These are phyloP conservation scores for Xestia xanthographa DNA, from an alignment of 2,888 invertebrate species.

Conservation along the genomic window DNA sequence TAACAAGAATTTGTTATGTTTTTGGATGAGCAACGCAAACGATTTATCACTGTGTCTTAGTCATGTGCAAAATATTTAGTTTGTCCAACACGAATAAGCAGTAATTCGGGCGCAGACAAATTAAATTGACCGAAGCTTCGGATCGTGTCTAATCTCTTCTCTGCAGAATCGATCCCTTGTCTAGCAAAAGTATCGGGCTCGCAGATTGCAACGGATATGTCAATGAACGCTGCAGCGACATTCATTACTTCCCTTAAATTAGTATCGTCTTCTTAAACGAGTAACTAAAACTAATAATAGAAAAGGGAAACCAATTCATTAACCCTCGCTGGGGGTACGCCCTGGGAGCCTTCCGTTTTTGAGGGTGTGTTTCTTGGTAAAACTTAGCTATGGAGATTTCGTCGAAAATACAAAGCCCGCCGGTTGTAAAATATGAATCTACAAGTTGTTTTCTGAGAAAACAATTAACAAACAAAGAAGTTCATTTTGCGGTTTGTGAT, in stretches of 20 bases:
- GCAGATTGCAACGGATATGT: conserved; percentile 58
- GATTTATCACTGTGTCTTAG: conserved; percentile 39
- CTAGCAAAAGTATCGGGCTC: conserved; percentile 44
- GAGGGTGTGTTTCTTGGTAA: conserved; percentile 32
- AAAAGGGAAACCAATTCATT: conserved; percentile 73
- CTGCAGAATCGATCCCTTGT: conserved; percentile 28
- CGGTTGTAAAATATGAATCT: conserved; percentile 20
- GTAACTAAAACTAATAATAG: conserved; percentile 72
- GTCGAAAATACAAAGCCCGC: conserved; percentile 38
- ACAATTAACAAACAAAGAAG: neutral
- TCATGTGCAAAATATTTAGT: conserved; percentile 46
- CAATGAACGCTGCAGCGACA: conserved; percentile 55
- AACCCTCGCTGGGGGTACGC: conserved; percentile 63
- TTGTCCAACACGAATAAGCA: conserved; percentile 25
- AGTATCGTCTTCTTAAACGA: conserved; percentile 58
- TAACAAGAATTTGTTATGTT: conserved; percentile 33
- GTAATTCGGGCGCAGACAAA: conserved; percentile 34
- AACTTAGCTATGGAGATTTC: conserved; percentile 51
- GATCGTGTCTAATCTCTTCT: conserved; percentile 41
- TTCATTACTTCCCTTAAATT: conserved; percentile 63
- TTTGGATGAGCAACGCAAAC: conserved; percentile 41
- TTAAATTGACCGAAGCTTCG: conserved; percentile 32
- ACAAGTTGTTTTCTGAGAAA: conserved; percentile 18
- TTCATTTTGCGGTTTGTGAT: neutral
- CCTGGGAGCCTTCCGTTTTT: conserved; percentile 50